phyloP scores from a whole-genome alignment of 2,888 invertebrate species.

The Blastobasis lacticolella region DNA sequence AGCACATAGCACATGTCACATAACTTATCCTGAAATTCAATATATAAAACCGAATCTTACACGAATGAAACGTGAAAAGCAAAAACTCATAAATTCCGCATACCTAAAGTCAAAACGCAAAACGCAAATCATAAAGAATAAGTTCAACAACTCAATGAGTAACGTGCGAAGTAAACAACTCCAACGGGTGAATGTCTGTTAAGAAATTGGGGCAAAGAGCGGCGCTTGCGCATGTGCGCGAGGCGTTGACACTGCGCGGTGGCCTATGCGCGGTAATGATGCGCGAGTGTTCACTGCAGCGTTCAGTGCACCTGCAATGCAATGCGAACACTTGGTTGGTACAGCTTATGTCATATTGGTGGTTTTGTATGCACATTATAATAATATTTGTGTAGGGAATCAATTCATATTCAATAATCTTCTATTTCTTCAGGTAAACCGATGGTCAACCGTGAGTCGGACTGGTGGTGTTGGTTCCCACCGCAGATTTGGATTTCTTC shows the following conservation, averaged over 20 bases:
- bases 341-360: neutral
- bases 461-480: no score
- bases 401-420: no score
- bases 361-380: no score
- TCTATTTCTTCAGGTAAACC: no score
- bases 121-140: neutral
- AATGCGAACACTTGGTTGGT: constrained; percentile 19
- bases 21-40: no score
- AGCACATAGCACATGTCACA: no score
- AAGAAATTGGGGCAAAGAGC: constrained; percentile 25
- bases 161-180: neutral
- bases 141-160: neutral
- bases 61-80: no score
- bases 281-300: no score
- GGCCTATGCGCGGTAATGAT: constrained; percentile 15
- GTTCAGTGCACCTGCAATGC: neutral
- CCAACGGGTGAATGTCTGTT: constrained; percentile 3
- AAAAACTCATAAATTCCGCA: constrained; percentile 1
- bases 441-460: no score
- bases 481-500: no score
- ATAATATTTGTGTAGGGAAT: no score
- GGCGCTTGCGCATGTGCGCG: neutral
- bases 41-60: neutral
- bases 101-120: neutral
- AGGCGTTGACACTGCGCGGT: constrained; percentile 12